Base-by-base conservation (phyloP, 1,140 invertebrate species). In the Octopus sinensis region DNA sequence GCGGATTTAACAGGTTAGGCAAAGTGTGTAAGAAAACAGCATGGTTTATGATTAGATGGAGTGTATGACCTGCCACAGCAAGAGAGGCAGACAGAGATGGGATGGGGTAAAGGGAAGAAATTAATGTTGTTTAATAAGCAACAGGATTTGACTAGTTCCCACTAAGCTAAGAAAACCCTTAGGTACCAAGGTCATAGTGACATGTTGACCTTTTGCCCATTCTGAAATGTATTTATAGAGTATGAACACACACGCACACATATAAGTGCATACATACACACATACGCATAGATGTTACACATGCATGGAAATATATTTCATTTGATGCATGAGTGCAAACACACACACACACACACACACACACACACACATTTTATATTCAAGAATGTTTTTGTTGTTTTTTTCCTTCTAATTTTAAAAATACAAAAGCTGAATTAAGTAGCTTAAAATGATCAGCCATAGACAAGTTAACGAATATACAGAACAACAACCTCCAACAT, bases 81-180 rank as follows among this genome's bases (percentile, higher is more conserved):
- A 43, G 30, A 43, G 30, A 43, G 30, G 30, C 30, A 43, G 30
- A 43, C 30, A 43, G 30, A 43, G 30, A 43, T 43, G 30, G 30
- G 30, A 43, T 43, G 30, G 30, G 30, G 30, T 43, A 43, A 43
- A 43, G 30, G 30, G 0, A 43, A 43, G 30, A 43, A 43, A 43
- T 43, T 43, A 43, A 68, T 13, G n/a, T 68, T n/a, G 12, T 68
- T 12, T 68, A 68, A 68, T 68, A n/a, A 68, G 12, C 62, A 68
- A 68, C n/a, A 12, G n/a, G n/a, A 77, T 77, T 17, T 77, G 76
- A 77, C 76, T 77, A 77, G 76, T 17, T 43, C 76, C 76, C 76
- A 53, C 30, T 77, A 51, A 77, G 13, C 9, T 43, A 77, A 77
- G 17, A 77, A 51, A 51, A 51, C 52, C 76, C 17, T 51, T 53